Conservation (phyloP, 2,888 invertebrate species). For the Ametastegia equiseti region DNA sequence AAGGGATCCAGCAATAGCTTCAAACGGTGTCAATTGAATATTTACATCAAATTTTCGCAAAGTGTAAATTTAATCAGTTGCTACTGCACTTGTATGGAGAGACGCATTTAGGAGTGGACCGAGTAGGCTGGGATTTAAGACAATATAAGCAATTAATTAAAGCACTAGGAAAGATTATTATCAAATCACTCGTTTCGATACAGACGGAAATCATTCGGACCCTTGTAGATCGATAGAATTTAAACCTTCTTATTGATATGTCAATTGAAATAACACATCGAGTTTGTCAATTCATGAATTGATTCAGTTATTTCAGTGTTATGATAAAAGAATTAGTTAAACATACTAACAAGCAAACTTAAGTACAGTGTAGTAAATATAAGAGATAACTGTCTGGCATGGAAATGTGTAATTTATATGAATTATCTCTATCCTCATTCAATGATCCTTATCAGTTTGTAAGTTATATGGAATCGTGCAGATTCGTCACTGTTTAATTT, state of each 20-base stretch:
- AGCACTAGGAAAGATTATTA: neutral
- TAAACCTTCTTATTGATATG: neutral
- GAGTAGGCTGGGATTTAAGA: no score
- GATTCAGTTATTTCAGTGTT: neutral
- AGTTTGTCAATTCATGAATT: neutral
- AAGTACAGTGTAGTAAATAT: neutral
- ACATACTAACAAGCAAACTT: neutral
- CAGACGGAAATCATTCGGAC: neutral
- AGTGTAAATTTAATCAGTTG: neutral
- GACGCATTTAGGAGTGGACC: no score
- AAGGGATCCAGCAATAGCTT: no score
- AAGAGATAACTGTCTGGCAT: neutral
- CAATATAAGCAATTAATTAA: neutral
- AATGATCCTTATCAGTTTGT: neutral
- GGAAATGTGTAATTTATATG: neutral
- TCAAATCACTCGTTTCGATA: neutral
- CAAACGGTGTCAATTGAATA: no score
- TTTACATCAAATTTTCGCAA: no score
- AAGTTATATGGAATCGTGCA: neutral
- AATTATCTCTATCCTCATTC: neutral
- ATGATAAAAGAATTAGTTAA: neutral
- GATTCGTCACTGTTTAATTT: neutral
- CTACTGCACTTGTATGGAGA: neutral
- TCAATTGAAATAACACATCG: neutral
- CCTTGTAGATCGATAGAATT: neutral